These are phyloP conservation scores for Columba livia DNA, from an alignment of 2,113 vertebrate species.

Conservation along the genomic window DNA sequence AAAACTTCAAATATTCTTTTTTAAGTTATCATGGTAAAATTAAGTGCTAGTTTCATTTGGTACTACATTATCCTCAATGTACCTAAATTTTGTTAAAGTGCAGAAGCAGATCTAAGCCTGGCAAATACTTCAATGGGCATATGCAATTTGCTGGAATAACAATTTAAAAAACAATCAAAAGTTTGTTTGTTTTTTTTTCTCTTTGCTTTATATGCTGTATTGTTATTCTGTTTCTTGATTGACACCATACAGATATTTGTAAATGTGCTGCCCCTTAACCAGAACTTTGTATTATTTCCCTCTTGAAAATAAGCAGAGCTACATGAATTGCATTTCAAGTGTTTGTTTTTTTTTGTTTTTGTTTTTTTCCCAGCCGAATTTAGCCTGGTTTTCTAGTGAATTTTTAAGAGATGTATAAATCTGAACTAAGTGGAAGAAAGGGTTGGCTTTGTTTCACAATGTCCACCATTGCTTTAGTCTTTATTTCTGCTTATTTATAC, in stretches of 20 bases:
- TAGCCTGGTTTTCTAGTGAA: background rate
- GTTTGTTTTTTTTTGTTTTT: accelerated
- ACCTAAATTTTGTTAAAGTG: background rate
- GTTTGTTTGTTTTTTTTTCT: no score
- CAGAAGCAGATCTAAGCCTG: background rate
- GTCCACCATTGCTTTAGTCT: background rate
- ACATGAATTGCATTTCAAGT: background rate
- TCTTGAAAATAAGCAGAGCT: background rate
- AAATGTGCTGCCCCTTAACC: background rate
- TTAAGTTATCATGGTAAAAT: background rate
- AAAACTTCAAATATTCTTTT: background rate
- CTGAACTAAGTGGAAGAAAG: background rate
- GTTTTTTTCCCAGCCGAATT: background rate
- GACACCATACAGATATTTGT: background rate
- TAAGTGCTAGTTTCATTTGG: background rate
- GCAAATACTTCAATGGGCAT: background rate
- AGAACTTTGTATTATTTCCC: background rate
- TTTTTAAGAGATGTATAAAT: background rate
- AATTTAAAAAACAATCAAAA: background rate
- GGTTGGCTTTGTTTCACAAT: background rate
- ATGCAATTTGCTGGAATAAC: background rate
- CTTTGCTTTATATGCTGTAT: background rate
- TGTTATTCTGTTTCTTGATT: background rate
- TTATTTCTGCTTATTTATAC: background rate
- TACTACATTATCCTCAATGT: background rate